A percentile compares a stretch with the other conserved stretches of the same genome.
These are phyloP conservation scores for Odontocerum albicorne DNA, from an alignment of 2,888 invertebrate species.

Conservation along the genomic window DNA sequence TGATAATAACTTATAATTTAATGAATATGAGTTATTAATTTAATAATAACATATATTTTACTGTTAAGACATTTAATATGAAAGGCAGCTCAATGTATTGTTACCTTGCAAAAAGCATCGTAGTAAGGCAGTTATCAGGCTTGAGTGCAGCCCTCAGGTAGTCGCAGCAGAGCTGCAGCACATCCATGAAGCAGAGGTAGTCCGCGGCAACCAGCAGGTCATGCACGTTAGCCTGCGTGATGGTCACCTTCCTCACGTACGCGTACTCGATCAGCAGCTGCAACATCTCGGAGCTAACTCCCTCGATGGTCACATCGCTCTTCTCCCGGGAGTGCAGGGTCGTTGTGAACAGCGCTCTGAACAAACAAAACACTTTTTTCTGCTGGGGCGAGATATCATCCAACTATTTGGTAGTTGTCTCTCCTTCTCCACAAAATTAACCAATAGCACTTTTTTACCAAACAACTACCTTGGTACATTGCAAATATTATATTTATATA, in stretches of 20 bases:
- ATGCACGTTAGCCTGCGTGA: slow-evolving; percentile 78
- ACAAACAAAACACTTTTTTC: slow-evolving; percentile 23
- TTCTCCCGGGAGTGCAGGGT: slow-evolving; percentile 69
- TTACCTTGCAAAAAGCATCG: slow-evolving; percentile 81
- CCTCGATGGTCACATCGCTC: slow-evolving; percentile 73
- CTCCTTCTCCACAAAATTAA: slow-evolving; percentile 12
- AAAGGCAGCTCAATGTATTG: too few relatives aligned
- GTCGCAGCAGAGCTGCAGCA: slow-evolving; percentile 79
- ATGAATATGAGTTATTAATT: too few relatives aligned
- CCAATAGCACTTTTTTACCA: too few relatives aligned
- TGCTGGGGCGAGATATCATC: too few relatives aligned
- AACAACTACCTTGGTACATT: too few relatives aligned
- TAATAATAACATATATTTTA: too few relatives aligned
- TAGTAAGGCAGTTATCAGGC: slow-evolving; percentile 80
- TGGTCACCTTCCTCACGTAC: slow-evolving; percentile 76
- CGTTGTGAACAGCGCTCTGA: slow-evolving; percentile 81
- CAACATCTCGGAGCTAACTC: slow-evolving; percentile 77
- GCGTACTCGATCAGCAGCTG: slow-evolving; percentile 80
- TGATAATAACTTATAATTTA: too few relatives aligned
- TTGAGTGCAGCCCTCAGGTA: slow-evolving; percentile 69
- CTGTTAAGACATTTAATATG: too few relatives aligned
- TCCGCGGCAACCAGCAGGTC: slow-evolving; percentile 83
- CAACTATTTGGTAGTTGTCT: too few relatives aligned
- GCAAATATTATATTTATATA: too few relatives aligned
- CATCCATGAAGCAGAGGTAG: slow-evolving; percentile 82